Base-by-base conservation (phyloP, 2,888 invertebrate species). In the Molorchus minor region DNA sequence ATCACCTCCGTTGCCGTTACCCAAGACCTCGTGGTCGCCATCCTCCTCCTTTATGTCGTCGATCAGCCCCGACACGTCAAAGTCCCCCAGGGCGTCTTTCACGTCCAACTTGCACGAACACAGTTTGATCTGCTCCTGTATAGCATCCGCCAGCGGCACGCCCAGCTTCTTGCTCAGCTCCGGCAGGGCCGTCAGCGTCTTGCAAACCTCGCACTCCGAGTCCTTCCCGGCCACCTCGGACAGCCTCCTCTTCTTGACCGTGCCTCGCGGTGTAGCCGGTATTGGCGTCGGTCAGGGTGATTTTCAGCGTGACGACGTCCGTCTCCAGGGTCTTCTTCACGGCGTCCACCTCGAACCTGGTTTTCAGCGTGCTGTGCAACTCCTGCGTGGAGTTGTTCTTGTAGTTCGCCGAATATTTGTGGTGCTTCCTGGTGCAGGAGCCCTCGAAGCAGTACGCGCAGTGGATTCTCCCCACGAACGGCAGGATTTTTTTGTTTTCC, bases 391-490 rank as follows among this genome's bases (percentile, higher is more conserved):
- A 41, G 30, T 41, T 40, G 41, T 29, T 52, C 13, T 52, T 52
- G 41, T 52, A 52, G 41, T 52, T 40, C 17, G 30, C 29, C 3
- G 52, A 40, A 20, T 52, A 52, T 12, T 52, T 52, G 52, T 52
- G 52, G 19, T 41, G 13, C 20, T 52, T 52, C 41, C 41, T 52
- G 52, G 29, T 41, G 52, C 52, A 52, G 15, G 40, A 41, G 52
- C 20, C 16, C 19, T 52, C 52, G 41, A 41, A 52, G 30, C 52
- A 52, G 30, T 52, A 40, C 2, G 52, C 52, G 52, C 52, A 52
- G 19, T 52, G 52, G 10, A 52, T 13, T 10, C 52, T 16, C 29
- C 41, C 30, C 30, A 41, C 41, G 41, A 52, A 52, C 7, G 52
- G 52, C 8, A 52, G 4, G 41, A 52, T 36, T 5, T 52, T n/a